A percentile compares a stretch with the other conserved stretches of the same genome.
phyloP scores from a whole-genome alignment of 2,888 invertebrate species.

The Branchellion lobata region DNA sequence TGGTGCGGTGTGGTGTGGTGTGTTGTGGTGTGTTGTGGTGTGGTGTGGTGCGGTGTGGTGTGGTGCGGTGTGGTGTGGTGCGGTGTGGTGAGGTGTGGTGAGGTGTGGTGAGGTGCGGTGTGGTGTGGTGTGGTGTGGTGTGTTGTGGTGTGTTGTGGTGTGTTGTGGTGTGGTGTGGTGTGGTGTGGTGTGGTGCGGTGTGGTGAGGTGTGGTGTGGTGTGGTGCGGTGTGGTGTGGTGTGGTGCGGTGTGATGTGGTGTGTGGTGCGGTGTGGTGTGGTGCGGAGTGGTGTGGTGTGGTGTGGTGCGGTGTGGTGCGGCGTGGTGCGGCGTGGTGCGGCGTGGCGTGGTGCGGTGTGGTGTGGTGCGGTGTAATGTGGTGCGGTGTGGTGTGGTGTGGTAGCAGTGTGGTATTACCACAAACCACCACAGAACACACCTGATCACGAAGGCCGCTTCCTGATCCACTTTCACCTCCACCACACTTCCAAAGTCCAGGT shows the following conservation, averaged over 20 bases:
- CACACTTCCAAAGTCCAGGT: conserved; percentile 34
- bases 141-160: neutral
- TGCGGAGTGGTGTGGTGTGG: too few relatives aligned
- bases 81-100: too few relatives aligned
- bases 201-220: neutral
- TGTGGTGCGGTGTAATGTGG: too few relatives aligned
- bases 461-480: conserved; percentile 20
- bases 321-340: too few relatives aligned
- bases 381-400: too few relatives aligned
- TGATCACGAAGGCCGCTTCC: neutral
- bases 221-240: neutral
- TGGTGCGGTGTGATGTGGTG: conserved; percentile 17
- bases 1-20: too few relatives aligned
- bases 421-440: neutral
- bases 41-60: too few relatives aligned
- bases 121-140: neutral
- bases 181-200: conserved; percentile 19
- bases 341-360: too few relatives aligned
- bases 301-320: too few relatives aligned
- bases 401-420: too few relatives aligned
- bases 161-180: conserved; percentile 20
- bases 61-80: too few relatives aligned
- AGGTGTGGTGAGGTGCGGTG: neutral
- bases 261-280: conserved; percentile 4
- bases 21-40: too few relatives aligned